Evolutionary conservation across 2,797 vertebrate species (phyloP).

Genomic region (Hypotaenidia philippensis): DNA sequence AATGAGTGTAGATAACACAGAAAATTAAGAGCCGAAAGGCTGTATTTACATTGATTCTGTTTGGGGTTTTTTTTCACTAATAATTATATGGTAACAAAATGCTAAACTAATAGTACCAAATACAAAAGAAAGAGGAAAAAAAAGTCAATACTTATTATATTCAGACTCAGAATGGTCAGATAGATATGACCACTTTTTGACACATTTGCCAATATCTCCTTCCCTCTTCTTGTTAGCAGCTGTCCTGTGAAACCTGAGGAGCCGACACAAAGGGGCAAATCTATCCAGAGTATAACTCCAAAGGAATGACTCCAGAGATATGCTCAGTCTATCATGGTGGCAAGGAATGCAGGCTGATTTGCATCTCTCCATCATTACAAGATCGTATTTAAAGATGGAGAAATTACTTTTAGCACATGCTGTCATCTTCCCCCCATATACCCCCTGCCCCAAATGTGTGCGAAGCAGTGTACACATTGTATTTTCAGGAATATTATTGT

Average conservation of each 20-base stretch:
- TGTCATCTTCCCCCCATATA: too few relatives aligned
- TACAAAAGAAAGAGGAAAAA: not conserved
- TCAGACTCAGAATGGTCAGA: conserved; percentile 8
- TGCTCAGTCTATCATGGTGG: not conserved
- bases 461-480: not conserved
- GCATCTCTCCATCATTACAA: not conserved
- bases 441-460: not conserved
- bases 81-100: conserved; percentile 44
- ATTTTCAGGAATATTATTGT: not conserved
- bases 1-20: not conserved
- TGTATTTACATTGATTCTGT: conserved; percentile 19
- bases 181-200: conserved; percentile 37
- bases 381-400: not conserved
- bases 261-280: not conserved
- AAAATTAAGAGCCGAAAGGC: not conserved
- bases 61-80: not conserved
- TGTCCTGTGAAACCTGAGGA: not conserved
- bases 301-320: not conserved
- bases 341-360: not conserved
- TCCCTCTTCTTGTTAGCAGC: not conserved
- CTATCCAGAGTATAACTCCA: not conserved
- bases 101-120: conserved; percentile 16
- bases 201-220: conserved; percentile 35
- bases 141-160: conserved; percentile 38
- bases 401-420: not conserved